Base-by-base conservation (phyloP, 1,140 invertebrate species). In the Epicauta chinensis region DNA sequence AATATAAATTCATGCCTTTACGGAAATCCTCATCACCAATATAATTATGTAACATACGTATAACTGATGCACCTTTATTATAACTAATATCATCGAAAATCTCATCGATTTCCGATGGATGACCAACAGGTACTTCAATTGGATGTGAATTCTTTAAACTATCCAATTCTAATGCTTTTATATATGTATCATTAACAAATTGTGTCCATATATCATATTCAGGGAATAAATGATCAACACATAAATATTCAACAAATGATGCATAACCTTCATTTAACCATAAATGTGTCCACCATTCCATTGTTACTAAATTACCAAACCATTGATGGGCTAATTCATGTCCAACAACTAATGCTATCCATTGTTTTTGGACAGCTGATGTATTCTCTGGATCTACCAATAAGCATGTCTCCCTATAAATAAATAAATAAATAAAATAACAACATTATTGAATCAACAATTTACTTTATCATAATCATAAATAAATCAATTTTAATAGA, bases 61-160 rank as follows among this genome's bases (percentile, higher is more conserved):
- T 97, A 1, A 98, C 85, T 30, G 91, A 92, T 0, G 91, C 89
- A 12, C 86, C 91, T 74, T 97, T 97, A 59, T 85, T 85, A 70
- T 97, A 98, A 30, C 93, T 95, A 65, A 98, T 97, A 58, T 89
- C 84, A 75, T 97, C 93, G 71, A 97, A 98, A 58, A 97, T 94
- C 70, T 93, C 91, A 67, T 93, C 90, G 58, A 97, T 91, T 73
- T 97, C 91, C 3, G 86, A 82, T 0, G 92, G 89, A 75, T 93
- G 86, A 1, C 85, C 83, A 0, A 95, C 89, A 30, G 89, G 86
- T 11, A 93, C 88, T 75, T 93, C 89, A 54, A 95, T 93, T 2
- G 91, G 89, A 77, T 93, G 91, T 29, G 89, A 93, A 65, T 87
- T 96, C 58, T 89, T 86, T 40, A 97, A 73, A 43, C 87, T 86